Base-by-base conservation (phyloP, 1,140 invertebrate species). In the Venustaconcha ellipsiformis region DNA sequence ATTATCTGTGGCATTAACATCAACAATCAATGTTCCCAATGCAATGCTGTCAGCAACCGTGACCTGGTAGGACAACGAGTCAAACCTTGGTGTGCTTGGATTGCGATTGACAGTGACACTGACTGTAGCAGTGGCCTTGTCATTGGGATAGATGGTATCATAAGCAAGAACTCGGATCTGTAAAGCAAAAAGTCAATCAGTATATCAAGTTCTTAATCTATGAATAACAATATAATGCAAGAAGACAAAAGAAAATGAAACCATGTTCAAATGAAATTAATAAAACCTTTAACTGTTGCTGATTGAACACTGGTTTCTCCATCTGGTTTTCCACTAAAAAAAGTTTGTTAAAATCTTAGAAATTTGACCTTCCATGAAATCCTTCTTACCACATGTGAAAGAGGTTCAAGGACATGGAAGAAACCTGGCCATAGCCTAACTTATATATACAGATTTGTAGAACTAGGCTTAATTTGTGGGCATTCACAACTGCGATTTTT, bases 91-190 rank as follows among this genome's bases (percentile, higher is more conserved):
- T 8, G 30, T 14, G 13, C 48, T 26, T 15, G 74, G 74, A 60
- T 76, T 76, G 56, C 74, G 70, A 56, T 76, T 60, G 14, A 76
- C 74, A 55, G 15, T 67, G 63, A 76, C 20, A 20, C 57, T 67
- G 1, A 71, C 74, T 23, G 64, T 76, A n/a, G 59, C 62, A 17
- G 69, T 72, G 37, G 63, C 75, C 12, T 3, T 37, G 48, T 77
- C 75, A n/a, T 60, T 30, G 13, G 64, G 64, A 60, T 77, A 77
- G 15, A 63, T 60, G 23, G 70, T 77, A 37, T 77, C 75, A 77
- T 77, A 77, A 0, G 70, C 75, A 23, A 68, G 57, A 20, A 77
- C 68, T 66, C 72, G 65, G 57, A 77, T 68, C 75, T 77, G 70
- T 56, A 30, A 67, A 20, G 14, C 8, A 56, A 26, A 30, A 66